Conservation (phyloP, 1,140 invertebrate species). For the Pollicipes pollicipes region DNA sequence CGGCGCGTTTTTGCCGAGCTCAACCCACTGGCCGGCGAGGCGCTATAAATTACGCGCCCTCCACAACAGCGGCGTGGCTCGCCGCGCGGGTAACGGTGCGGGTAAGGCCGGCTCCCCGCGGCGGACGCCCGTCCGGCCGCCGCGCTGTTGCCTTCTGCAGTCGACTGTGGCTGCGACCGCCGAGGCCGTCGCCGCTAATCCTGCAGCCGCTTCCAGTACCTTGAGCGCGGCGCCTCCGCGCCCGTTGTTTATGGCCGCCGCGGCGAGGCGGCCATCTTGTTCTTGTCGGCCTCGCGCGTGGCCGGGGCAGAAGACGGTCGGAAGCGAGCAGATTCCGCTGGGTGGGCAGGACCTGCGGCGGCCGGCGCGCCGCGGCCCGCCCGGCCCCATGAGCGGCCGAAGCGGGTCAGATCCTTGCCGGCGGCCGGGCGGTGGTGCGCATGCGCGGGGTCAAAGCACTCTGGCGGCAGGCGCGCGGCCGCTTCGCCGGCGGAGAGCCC, state of each 20-base stretch:
- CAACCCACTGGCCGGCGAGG: background rate
- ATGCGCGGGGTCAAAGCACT: background rate
- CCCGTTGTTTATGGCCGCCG: background rate
- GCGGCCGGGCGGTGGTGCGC: too few relatives aligned
- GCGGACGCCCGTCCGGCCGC: too few relatives aligned
- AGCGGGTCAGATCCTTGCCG: background rate
- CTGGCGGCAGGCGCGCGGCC: too few relatives aligned
- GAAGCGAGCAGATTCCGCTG: too few relatives aligned
- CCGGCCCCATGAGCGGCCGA: background rate
- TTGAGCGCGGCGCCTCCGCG: background rate
- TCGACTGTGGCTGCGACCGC: too few relatives aligned
- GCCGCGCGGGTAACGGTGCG: background rate
- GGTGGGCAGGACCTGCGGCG: background rate
- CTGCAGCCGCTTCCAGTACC: background rate
- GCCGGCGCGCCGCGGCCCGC: too few relatives aligned
- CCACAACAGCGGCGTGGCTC: background rate
- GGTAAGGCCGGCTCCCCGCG: too few relatives aligned
- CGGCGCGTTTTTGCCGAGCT: background rate
- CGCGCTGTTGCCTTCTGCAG: too few relatives aligned
- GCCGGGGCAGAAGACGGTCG: background rate
- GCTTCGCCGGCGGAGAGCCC: too few relatives aligned
- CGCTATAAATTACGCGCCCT: background rate
- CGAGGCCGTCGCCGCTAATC: too few relatives aligned
- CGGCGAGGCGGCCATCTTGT: background rate
- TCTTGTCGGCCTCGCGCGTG: too few relatives aligned